These are phyloP conservation scores for Prietella phreatophila DNA, from an alignment of 2,113 vertebrate genomes.

Conservation along the genomic window DNA sequence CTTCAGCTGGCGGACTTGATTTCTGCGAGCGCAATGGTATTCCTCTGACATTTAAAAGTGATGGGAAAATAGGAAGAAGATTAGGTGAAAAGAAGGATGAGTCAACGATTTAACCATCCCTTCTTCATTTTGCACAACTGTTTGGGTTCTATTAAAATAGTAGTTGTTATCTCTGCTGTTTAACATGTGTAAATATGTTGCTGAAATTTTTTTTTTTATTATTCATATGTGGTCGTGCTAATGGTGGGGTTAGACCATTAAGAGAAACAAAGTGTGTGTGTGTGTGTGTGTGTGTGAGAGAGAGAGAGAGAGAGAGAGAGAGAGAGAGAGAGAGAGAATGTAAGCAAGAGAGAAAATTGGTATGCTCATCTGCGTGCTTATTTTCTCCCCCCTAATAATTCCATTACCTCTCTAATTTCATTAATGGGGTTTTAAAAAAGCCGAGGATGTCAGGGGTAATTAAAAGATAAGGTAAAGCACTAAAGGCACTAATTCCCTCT, in stretches of 20 bases:
- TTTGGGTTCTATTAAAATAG: background rate
- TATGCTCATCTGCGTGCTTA: conserved; percentile 37
- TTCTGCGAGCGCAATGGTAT: conserved; percentile 52
- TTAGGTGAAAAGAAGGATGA: background rate
- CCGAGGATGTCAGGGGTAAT: conserved; percentile 70
- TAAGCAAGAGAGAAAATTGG: conserved; percentile 30
- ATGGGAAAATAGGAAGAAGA: background rate
- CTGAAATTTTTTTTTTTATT: background rate
- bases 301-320: background rate
- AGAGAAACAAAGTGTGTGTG: background rate
- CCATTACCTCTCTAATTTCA: conserved; percentile 70
- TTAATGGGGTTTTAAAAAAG: conserved; percentile 64
- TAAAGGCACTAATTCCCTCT: conserved; percentile 50
- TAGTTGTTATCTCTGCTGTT: conserved; percentile 15
- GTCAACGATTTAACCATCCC: background rate
- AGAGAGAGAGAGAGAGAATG: conserved; percentile 2
- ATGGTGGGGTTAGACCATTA: conserved; percentile 2
- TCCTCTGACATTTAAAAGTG: background rate
- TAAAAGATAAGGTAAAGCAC: conserved; percentile 75
- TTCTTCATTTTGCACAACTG: background rate
- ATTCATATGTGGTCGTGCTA: background rate
- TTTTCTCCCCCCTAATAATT: conserved; percentile 65
- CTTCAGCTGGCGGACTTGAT: conserved; percentile 65
- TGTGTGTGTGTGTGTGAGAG: background rate
- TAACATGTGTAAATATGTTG: conserved; percentile 20